Evolutionary conservation across 2,888 invertebrate genomes (phyloP).

Genomic region (Cryptocephalus primarius): DNA sequence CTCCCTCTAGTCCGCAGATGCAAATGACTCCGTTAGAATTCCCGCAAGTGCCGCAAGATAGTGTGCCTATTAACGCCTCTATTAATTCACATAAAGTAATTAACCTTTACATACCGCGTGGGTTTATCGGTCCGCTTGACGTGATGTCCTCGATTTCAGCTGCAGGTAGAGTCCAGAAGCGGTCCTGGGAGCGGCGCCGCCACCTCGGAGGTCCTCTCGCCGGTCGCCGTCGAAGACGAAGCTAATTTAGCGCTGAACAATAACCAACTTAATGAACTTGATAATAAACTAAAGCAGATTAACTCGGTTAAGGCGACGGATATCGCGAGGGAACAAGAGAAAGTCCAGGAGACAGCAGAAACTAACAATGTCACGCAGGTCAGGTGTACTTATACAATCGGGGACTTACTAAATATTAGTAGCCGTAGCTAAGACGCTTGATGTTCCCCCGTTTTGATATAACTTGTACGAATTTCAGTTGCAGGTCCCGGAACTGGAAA

Average conservation of each 20-base stretch:
- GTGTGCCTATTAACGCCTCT: slow-evolving; percentile 11
- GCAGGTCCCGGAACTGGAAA: slow-evolving; percentile 4
- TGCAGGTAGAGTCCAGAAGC: slow-evolving; percentile 21
- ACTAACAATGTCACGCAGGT: not conserved
- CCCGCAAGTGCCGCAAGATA: slow-evolving; percentile 20
- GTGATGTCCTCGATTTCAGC: slow-evolving; percentile 9
- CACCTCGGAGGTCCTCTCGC: slow-evolving; percentile 31
- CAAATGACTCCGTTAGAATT: slow-evolving; percentile 38
- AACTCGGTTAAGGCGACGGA: slow-evolving; percentile 26
- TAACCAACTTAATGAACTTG: slow-evolving; percentile 44
- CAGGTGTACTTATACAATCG: not conserved
- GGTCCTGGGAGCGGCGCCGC: slow-evolving; percentile 27
- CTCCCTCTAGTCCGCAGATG: slow-evolving; percentile 48
- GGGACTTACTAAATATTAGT: no score
- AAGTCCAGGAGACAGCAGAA: not conserved
- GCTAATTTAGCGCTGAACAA: slow-evolving; percentile 1
- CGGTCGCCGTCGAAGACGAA: slow-evolving; percentile 20
- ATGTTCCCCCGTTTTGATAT: no score
- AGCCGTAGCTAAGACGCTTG: no score
- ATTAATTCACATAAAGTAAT: slow-evolving; percentile 14
- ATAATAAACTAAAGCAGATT: slow-evolving; percentile 51
- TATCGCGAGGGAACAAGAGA: not conserved
- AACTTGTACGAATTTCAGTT: no score
- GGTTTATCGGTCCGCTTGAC: not conserved
- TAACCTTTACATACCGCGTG: not conserved